Conservation (phyloP, 2,113 vertebrate species). For the Hoplias malabaricus region DNA sequence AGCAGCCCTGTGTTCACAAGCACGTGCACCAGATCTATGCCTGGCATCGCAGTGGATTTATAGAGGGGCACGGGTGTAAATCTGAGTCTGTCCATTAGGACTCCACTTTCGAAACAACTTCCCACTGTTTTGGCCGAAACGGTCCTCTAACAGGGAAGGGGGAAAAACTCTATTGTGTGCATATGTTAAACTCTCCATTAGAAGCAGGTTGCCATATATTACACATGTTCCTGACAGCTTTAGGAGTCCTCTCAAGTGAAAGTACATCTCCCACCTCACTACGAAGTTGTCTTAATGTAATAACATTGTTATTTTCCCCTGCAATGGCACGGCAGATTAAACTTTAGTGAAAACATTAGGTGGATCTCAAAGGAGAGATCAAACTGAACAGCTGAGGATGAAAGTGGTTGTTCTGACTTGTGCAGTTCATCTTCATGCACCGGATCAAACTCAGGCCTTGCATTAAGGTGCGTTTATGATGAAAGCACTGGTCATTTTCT, state of each 20-base stretch:
- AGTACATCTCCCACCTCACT: neutral
- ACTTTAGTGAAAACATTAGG: slow-evolving; percentile 32
- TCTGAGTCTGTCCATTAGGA: slow-evolving; percentile 33
- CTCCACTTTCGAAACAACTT: slow-evolving; percentile 34
- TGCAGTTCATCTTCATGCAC: slow-evolving; percentile 9
- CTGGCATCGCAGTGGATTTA: slow-evolving; percentile 42
- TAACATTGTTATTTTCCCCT: slow-evolving; percentile 20
- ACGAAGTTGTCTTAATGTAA: slow-evolving; percentile 31
- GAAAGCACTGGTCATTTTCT: neutral
- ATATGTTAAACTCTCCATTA: slow-evolving; percentile 24
- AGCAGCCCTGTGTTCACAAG: slow-evolving; percentile 32
- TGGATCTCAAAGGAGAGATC: slow-evolving; percentile 20
- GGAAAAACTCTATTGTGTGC: slow-evolving; percentile 28
- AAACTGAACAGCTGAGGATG: slow-evolving; percentile 14
- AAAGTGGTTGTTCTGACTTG: neutral
- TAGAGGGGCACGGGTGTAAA: slow-evolving; percentile 41
- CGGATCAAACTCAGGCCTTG: slow-evolving; percentile 13
- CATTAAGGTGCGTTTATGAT: neutral
- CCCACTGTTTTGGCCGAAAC: slow-evolving; percentile 33
- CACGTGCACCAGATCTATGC: slow-evolving; percentile 25
- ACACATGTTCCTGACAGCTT: slow-evolving; percentile 42
- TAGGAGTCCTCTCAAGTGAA: slow-evolving; percentile 20
- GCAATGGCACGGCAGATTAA: slow-evolving; percentile 21
- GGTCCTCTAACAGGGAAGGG: neutral
- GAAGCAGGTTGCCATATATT: slow-evolving; percentile 24